A percentile compares a stretch with the other conserved stretches of the same genome.
phyloP scores from a whole-genome alignment of 2,113 vertebrate species.

The Callipepla californica region DNA sequence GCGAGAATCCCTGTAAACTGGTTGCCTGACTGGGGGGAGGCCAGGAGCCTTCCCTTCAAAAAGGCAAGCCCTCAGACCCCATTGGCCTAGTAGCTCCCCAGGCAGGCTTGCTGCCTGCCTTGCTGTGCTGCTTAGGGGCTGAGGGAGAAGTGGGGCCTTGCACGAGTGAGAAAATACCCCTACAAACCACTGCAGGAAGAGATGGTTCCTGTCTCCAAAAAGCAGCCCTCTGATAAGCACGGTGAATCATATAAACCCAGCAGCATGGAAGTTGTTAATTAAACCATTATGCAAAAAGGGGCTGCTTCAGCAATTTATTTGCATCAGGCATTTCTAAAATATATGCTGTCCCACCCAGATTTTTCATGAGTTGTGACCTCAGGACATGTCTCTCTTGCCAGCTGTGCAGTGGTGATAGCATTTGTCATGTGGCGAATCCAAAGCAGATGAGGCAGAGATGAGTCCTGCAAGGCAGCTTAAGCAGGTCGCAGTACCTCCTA shows the following conservation, averaged over 20 bases:
- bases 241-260: background rate
- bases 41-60: background rate
- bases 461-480: background rate
- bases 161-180: background rate
- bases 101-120: background rate
- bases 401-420: background rate
- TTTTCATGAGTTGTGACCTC: background rate
- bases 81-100: background rate
- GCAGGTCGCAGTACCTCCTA: background rate
- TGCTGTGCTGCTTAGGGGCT: background rate
- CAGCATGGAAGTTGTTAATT: background rate
- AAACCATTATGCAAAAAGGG: background rate
- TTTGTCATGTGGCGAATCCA: background rate
- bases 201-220: background rate
- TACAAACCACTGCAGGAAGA: background rate
- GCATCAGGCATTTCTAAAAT: constrained; percentile 44
- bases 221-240: background rate
- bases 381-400: constrained; percentile 9
- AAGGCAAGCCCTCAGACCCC: background rate
- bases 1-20: background rate
- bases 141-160: background rate
- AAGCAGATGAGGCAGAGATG: background rate
- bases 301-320: constrained; percentile 18
- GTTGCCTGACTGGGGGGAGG: background rate
- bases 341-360: constrained; percentile 35